These are phyloP conservation scores for Ypsolopha sequella DNA, from an alignment of 2,888 invertebrate genomes.

Conservation along the genomic window DNA sequence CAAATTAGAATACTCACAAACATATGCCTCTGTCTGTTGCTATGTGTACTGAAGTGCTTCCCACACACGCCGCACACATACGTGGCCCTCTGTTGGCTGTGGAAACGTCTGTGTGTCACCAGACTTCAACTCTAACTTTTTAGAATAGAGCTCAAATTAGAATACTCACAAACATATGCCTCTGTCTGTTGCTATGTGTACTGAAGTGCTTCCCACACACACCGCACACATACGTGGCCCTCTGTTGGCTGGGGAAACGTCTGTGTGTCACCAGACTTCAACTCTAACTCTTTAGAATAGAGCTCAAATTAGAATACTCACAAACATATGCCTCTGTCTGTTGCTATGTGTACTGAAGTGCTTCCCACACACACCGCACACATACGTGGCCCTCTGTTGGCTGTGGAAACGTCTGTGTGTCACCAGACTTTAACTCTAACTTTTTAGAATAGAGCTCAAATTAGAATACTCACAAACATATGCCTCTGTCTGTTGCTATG, in stretches of 20 bases:
- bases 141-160: conserved; percentile 49
- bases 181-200: conserved; percentile 48
- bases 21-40: conserved; percentile 55
- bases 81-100: conserved; percentile 27
- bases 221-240: conserved; percentile 33
- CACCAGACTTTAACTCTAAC: conserved; percentile 51
- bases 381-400: conserved; percentile 29
- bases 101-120: conserved; percentile 46
- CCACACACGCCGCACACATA: conserved; percentile 45
- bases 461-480: too few species aligned
- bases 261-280: conserved; percentile 51
- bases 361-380: too few species aligned
- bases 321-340: conserved; percentile 55
- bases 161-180: conserved; percentile 64
- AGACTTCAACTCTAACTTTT: conserved; percentile 51
- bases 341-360: conserved; percentile 54
- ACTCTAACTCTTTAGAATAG: conserved; percentile 50
- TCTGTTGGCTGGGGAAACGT: conserved; percentile 34
- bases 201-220: conserved; percentile 54
- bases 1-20: too few species aligned
- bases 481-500: too few species aligned
- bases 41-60: conserved; percentile 51
- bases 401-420: conserved; percentile 46
- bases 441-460: conserved; percentile 49
- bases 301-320: conserved; percentile 55